A percentile compares a stretch with the other conserved stretches of the same genome.
phyloP scores from a whole-genome alignment of 2,888 invertebrate species.

The Eurytoma adleriae region DNA sequence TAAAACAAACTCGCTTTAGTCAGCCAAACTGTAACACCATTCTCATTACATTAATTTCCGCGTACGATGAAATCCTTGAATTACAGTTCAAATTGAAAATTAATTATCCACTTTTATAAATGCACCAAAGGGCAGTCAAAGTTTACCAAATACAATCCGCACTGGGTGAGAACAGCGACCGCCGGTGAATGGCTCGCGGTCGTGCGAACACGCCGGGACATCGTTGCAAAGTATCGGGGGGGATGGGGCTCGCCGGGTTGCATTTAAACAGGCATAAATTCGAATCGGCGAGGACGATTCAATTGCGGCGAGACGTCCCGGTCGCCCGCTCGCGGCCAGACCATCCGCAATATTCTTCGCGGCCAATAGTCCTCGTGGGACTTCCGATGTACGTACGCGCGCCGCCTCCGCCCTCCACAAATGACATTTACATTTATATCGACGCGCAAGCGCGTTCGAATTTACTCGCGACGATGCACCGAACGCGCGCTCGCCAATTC shows the following conservation, averaged over 20 bases:
- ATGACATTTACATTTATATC: slow-evolving; percentile 75
- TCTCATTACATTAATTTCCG: no score
- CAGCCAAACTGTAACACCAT: no score
- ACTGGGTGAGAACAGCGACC: no score
- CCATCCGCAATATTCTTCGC: slow-evolving; percentile 47
- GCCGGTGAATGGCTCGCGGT: no score
- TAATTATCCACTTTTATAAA: no score
- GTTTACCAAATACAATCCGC: no score
- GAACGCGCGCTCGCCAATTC: background rate
- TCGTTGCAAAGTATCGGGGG: background rate
- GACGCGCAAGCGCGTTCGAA: slow-evolving; percentile 65
- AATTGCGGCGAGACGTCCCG: slow-evolving; percentile 35
- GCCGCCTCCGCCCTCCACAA: slow-evolving; percentile 51
- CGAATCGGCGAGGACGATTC: slow-evolving; percentile 43
- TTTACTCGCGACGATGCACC: slow-evolving; percentile 54
- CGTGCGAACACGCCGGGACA: background rate
- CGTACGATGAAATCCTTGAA: no score
- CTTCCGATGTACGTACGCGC: slow-evolving; percentile 65
- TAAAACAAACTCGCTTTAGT: no score
- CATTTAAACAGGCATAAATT: slow-evolving; percentile 51
- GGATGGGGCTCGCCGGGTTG: background rate
- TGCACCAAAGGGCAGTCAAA: no score
- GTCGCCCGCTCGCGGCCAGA: background rate
- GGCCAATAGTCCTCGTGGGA: slow-evolving; percentile 67
- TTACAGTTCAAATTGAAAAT: no score